Evolutionary conservation across 1,140 invertebrate genomes (phyloP).

Genomic region (Cyrtorhinus lividipennis): DNA sequence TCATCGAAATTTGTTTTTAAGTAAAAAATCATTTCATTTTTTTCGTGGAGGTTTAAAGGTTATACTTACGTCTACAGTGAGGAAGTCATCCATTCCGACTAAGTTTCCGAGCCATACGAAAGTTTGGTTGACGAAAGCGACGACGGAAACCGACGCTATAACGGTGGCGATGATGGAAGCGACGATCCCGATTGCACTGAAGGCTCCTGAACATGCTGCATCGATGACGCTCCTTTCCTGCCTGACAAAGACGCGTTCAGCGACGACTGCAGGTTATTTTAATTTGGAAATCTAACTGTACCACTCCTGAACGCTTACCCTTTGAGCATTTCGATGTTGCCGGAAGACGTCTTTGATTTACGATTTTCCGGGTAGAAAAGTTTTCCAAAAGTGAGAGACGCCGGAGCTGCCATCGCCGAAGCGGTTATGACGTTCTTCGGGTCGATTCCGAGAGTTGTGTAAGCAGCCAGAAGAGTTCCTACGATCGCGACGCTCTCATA

Average conservation of each 20-base stretch:
- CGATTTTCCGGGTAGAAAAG: conserved; percentile 82
- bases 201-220: conserved; percentile 76
- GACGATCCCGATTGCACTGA: conserved; percentile 63
- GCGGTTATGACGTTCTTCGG: conserved; percentile 71
- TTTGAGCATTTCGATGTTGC: conserved; percentile 45
- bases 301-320: no score
- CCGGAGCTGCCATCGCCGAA: conserved; percentile 89
- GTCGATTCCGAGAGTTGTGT: conserved; percentile 77
- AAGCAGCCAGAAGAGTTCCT: conserved; percentile 81
- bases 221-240: conserved; percentile 69
- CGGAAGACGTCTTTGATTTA: conserved; percentile 48
- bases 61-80: conserved; percentile 37
- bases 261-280: neutral
- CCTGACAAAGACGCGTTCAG: conserved; percentile 35
- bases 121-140: conserved; percentile 67
- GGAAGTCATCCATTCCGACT: conserved; percentile 42
- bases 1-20: conserved; percentile 9
- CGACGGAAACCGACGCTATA: conserved; percentile 76
- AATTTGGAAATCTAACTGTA: no score
- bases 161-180: conserved; percentile 81
- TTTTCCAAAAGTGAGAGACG: conserved; percentile 76
- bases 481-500: no score
- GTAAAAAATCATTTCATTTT: neutral
- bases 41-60: no score
- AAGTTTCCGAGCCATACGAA: conserved; percentile 64